phyloP scores from a whole-genome alignment of 2,113 vertebrate species.

The Microcebus ravelobensis region DNA sequence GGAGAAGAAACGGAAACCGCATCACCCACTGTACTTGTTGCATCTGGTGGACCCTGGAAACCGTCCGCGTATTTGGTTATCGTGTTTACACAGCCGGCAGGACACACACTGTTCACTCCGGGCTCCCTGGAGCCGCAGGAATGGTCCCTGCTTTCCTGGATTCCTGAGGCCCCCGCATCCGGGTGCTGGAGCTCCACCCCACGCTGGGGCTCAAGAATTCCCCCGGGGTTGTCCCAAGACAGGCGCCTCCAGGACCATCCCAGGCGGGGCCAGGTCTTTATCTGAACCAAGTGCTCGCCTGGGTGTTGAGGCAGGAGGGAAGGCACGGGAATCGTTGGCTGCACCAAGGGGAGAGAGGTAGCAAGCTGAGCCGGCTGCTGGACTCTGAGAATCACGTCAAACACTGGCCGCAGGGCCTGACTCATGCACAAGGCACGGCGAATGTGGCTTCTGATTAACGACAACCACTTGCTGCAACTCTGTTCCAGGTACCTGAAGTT shows the following conservation, averaged over 20 bases:
- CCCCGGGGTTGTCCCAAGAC: background rate
- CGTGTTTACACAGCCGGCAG: constrained; percentile 71
- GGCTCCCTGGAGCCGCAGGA: constrained; percentile 10
- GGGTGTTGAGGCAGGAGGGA: background rate
- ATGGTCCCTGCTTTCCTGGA: constrained; percentile 42
- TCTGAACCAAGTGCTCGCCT: background rate
- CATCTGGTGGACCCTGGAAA: constrained; percentile 64
- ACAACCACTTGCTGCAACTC: accelerated
- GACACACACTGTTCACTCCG: constrained; percentile 18
- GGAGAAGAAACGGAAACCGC: background rate
- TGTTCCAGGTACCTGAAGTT: too few species aligned
- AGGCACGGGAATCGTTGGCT: background rate
- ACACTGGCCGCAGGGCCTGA: accelerated
- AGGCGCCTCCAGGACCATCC: background rate
- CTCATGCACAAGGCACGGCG: accelerated
- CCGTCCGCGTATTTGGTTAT: constrained; percentile 38
- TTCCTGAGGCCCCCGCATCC: constrained; percentile 57
- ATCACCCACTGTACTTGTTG: background rate
- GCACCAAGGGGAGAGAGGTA: background rate
- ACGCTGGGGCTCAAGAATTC: background rate
- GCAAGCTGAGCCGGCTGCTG: background rate
- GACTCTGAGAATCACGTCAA: background rate
- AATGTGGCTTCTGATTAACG: accelerated
- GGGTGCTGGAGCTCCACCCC: background rate
- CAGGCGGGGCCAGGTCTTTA: background rate